A percentile compares a stretch with the other conserved stretches of the same genome.
phyloP scores from a whole-genome alignment of 2,797 vertebrate genomes.

The Myoxocephalus aenaeus region DNA sequence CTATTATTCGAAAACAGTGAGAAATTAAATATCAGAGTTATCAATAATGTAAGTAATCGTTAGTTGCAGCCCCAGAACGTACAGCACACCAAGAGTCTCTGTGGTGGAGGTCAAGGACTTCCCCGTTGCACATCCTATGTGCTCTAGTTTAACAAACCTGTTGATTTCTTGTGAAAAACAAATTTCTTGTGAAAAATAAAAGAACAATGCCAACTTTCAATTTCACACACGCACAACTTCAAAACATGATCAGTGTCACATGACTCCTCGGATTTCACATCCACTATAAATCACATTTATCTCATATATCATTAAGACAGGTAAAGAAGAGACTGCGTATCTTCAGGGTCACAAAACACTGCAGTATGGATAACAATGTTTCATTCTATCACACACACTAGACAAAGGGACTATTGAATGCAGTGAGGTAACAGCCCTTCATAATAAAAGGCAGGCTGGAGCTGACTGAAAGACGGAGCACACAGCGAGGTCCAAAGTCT shows the following conservation, averaged over 20 bases:
- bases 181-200: too few species aligned
- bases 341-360: constrained; percentile 38
- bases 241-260: background rate
- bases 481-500: constrained; percentile 77
- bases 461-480: constrained; percentile 75
- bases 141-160: background rate
- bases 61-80: background rate
- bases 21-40: background rate
- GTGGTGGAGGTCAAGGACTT: background rate
- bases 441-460: constrained; percentile 83
- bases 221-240: background rate
- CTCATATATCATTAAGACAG: constrained; percentile 22
- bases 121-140: background rate
- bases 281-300: constrained; percentile 25
- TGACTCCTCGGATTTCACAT: background rate
- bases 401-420: constrained; percentile 86
- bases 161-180: background rate
- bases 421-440: constrained; percentile 77
- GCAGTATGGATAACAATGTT: constrained; percentile 53
- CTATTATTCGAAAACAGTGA: background rate
- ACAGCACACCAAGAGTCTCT: background rate
- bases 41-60: background rate
- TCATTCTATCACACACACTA: constrained; percentile 46
- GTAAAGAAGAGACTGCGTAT: constrained; percentile 26
- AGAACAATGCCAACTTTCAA: background rate